These are phyloP conservation scores for Drosophila biarmipes DNA, from an alignment of 1,140 invertebrate species.

Conservation along the genomic window DNA sequence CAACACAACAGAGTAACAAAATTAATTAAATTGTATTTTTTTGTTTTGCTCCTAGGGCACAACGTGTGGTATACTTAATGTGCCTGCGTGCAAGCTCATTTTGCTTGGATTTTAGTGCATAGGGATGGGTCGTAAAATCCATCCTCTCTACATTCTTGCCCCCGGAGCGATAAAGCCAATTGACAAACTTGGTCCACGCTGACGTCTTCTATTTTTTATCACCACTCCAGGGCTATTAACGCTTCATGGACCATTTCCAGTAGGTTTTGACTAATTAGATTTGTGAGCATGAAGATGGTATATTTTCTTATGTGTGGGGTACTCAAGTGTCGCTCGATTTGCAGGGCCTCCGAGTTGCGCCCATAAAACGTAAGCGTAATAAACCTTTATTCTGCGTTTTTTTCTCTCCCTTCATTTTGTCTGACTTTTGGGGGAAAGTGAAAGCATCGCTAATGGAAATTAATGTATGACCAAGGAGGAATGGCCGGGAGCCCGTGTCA, in stretches of 20 bases:
- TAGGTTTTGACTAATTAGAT: constrained; percentile 66
- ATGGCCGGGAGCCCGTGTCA: neutral
- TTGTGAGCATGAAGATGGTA: constrained; percentile 35
- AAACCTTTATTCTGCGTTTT: constrained; percentile 54
- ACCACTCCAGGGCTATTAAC: constrained; percentile 45
- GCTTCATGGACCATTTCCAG: constrained; percentile 45
- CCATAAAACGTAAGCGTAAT: constrained; percentile 70
- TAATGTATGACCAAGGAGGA: constrained; percentile 41
- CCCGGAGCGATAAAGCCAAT: constrained; percentile 25
- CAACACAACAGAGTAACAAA: constrained; percentile 11
- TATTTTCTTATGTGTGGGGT: constrained; percentile 9
- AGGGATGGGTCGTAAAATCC: constrained; percentile 53
- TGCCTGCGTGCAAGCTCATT: constrained; percentile 45
- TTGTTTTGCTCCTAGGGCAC: constrained; percentile 28
- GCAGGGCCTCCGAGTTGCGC: constrained; percentile 33
- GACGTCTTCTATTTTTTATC: constrained; percentile 59
- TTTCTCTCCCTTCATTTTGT: neutral
- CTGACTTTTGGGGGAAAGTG: constrained; percentile 26
- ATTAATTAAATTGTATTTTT: constrained; percentile 44
- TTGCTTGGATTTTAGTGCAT: constrained; percentile 63
- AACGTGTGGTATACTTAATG: constrained; percentile 75
- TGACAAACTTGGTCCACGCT: constrained; percentile 52
- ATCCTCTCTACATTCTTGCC: neutral
- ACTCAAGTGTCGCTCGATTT: constrained; percentile 42
- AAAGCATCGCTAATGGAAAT: constrained; percentile 67